Base-by-base conservation (phyloP, 2,888 invertebrate genomes). In the Limnephilus lunatus region DNA sequence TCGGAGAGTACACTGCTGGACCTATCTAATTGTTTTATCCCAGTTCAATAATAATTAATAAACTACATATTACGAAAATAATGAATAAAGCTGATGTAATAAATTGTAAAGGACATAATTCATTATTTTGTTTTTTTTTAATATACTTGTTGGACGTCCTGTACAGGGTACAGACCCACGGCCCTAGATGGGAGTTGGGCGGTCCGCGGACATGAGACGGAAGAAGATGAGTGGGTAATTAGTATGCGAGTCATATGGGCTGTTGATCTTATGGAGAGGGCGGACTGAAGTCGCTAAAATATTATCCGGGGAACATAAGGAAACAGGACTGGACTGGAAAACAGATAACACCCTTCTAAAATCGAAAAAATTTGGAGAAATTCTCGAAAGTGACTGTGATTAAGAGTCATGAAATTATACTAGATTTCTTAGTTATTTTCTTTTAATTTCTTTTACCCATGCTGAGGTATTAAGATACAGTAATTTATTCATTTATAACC, bases 231-330 rank as follows among this genome's bases (percentile, higher is more conserved):
- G 88, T 80, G 68, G 80, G 88, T 88, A 88, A 88, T 88, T 88
- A 88, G 32, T 68, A 88, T 88, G 31, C 68, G 80, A 30, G 88
- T 80, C 80, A 35, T 88, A 19, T 12, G 88, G 88, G 68, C 80
- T 68, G 80, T 80, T 80, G 80, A 88, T 88, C 88, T 80, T 88
- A 80, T 32, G 35, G 30, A 35, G 68, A 80, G 35, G 88, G 88
- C 88, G 88, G 88, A 35, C 88, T 32, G 31, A 80, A 80, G 88
- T 88, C 88, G 88, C 88, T 68, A 88, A 88, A 88, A 80, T 88
- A 68, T 88, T 80, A 80, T 32, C 80, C 80, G 68, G 53, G 25
- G 19, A 68, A 68, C 53, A 68, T 68, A 68, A 68, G 53, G 53
- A 25, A 68, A 25, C 53, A 68, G 53, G 53, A 19, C 19, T 19